Percentiles rank a stretch among this genome's conserved stretches.
These are phyloP conservation scores for Nothobranchius kuhntae DNA, from an alignment of 2,113 vertebrate genomes.

Conservation along the genomic window DNA sequence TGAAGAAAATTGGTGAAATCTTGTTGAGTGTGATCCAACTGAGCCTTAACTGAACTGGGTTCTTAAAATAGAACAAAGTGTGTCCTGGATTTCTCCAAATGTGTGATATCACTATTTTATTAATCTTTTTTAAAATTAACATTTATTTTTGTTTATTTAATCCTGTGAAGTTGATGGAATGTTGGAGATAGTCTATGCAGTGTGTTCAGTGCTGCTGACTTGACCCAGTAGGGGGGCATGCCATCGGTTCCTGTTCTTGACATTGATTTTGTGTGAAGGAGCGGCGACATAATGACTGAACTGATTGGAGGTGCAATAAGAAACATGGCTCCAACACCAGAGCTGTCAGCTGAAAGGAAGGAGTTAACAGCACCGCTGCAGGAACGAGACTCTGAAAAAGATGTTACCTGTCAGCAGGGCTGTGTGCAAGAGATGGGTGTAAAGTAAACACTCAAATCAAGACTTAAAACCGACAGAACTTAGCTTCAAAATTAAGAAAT, in stretches of 20 bases:
- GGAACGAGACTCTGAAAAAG: background rate
- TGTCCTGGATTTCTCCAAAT: no score
- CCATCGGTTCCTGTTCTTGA: background rate
- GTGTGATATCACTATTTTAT: no score
- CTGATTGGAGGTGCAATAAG: background rate
- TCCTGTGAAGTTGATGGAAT: background rate
- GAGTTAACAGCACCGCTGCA: background rate
- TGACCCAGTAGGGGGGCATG: background rate
- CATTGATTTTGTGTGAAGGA: background rate
- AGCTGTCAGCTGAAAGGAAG: background rate
- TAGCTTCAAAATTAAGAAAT: background rate
- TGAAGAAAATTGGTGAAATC: background rate
- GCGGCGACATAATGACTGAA: background rate
- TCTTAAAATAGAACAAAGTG: no score
- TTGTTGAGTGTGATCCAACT: background rate
- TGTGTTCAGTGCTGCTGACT: background rate
- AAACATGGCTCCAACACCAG: background rate
- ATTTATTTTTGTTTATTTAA: background rate
- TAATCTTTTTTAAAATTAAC: background rate
- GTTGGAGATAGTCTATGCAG: no score
- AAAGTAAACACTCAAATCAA: background rate
- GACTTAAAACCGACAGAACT: background rate
- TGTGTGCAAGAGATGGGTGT: background rate
- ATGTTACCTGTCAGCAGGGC: background rate
- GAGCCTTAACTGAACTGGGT: no score